Conservation (phyloP, 1,140 invertebrate species). For the Leptinotarsa undecemlineata region DNA sequence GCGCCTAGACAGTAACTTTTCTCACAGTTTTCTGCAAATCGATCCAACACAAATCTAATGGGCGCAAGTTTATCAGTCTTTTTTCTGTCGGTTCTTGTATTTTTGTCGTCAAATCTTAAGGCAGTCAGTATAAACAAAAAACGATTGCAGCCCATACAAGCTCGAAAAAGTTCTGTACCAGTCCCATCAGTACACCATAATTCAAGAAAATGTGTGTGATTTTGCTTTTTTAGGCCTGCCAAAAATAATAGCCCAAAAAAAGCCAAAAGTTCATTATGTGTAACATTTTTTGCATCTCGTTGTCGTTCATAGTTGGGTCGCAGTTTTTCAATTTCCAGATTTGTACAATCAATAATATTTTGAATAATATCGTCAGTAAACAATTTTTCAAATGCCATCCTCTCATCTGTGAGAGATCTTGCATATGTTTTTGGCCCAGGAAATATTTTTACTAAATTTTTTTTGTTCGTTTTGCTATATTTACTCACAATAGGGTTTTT, state of each 20-base stretch:
- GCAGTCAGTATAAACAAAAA: slow-evolving; percentile 48
- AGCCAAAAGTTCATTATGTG: neutral
- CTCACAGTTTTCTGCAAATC: slow-evolving; percentile 20
- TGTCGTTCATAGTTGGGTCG: neutral
- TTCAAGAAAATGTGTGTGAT: slow-evolving; percentile 41
- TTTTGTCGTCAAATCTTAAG: neutral
- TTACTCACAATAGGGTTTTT: slow-evolving; percentile 12
- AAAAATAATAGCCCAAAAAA: slow-evolving; percentile 8
- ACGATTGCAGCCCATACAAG: slow-evolving; percentile 46
- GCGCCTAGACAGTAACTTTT: slow-evolving; percentile 10
- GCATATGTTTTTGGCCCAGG: slow-evolving; percentile 1
- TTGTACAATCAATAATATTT: slow-evolving; percentile 27
- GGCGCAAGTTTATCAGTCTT: neutral
- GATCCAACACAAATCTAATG: neutral
- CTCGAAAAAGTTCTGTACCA: slow-evolving; percentile 46
- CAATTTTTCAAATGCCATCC: neutral
- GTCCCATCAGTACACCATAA: slow-evolving; percentile 44
- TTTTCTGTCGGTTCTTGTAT: neutral
- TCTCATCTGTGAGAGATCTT: slow-evolving; percentile 13
- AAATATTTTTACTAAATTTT: neutral
- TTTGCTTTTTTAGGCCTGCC: slow-evolving; percentile 29
- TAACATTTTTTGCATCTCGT: slow-evolving; percentile 6
- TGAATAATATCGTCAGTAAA: slow-evolving; percentile 16
- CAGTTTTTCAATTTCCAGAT: slow-evolving; percentile 7
- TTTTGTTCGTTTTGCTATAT: slow-evolving; percentile 5